phyloP scores from a whole-genome alignment of 2,113 vertebrate genomes.

The Psilopsiagon aymara region DNA sequence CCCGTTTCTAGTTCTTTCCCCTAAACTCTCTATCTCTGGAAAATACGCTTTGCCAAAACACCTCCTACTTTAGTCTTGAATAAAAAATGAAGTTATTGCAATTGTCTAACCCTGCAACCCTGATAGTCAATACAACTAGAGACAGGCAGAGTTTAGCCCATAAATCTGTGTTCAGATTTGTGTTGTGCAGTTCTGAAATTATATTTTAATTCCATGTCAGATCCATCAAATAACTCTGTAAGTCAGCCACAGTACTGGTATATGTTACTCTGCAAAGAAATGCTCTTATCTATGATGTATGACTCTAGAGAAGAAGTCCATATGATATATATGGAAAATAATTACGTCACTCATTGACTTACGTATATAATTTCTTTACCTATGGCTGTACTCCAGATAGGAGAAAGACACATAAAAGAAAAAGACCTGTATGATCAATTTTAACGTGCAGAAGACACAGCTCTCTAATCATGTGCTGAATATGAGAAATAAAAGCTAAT shows the following conservation, averaged over 20 bases:
- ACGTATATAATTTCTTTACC: neutral
- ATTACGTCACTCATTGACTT: neutral
- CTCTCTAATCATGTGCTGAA: neutral
- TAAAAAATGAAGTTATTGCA: neutral
- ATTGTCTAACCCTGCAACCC: neutral
- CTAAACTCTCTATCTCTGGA: neutral
- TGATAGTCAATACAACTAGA: neutral
- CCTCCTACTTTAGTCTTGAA: neutral
- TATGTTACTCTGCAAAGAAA: neutral
- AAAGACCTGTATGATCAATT: neutral
- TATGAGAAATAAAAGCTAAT: neutral
- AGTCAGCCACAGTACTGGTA: neutral
- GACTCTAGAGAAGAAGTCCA: neutral
- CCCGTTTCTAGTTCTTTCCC: neutral
- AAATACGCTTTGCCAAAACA: neutral
- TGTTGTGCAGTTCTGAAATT: neutral
- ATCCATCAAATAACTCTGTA: neutral
- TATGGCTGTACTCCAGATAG: neutral
- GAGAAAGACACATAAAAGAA: neutral
- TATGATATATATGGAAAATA: neutral
- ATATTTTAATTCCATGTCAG: neutral
- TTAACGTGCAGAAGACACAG: neutral
- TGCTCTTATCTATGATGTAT: neutral
- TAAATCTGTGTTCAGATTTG: neutral
- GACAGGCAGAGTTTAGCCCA: neutral